These are phyloP conservation scores for Epizoanthus fatuus DNA, from an alignment of 92 coral and sea anemone genomes.

Conservation along the genomic window DNA sequence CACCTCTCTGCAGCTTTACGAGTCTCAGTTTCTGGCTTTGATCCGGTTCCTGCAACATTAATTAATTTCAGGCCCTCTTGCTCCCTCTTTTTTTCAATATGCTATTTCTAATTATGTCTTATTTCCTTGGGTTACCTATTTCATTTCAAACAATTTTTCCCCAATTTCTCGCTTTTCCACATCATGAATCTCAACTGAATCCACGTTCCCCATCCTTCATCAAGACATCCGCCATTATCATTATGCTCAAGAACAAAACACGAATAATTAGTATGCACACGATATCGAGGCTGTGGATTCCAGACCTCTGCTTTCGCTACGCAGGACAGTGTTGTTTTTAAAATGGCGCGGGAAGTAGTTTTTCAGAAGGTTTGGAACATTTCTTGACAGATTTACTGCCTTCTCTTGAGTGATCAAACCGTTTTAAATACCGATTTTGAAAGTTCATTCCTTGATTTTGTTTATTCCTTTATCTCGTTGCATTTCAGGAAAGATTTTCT, in stretches of 20 bases:
- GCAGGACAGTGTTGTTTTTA: constrained; percentile 67
- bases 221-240: neutral
- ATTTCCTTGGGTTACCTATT: too few relatives aligned
- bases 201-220: constrained; percentile 24
- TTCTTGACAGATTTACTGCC: neutral
- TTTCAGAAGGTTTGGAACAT: neutral
- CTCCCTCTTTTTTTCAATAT: too few relatives aligned
- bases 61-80: too few relatives aligned
- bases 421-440: neutral
- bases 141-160: constrained; percentile 67
- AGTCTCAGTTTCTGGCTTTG: too few relatives aligned
- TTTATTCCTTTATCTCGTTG: neutral
- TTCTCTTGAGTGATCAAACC: neutral
- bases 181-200: constrained; percentile 1
- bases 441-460: neutral
- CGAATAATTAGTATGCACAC: neutral
- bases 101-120: too few relatives aligned
- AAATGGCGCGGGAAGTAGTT: constrained; percentile 89
- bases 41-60: too few relatives aligned
- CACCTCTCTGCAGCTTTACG: too few relatives aligned
- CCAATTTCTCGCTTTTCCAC: constrained; percentile 63
- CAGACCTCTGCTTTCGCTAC: neutral
- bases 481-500: constrained; percentile 35
- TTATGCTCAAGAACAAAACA: neutral
- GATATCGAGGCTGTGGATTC: constrained; percentile 22